A percentile compares a stretch with the other conserved stretches of the same genome.
Evolutionary conservation across 1,140 invertebrate genomes (phyloP).

Genomic region (Hycleus phaleratus): DNA sequence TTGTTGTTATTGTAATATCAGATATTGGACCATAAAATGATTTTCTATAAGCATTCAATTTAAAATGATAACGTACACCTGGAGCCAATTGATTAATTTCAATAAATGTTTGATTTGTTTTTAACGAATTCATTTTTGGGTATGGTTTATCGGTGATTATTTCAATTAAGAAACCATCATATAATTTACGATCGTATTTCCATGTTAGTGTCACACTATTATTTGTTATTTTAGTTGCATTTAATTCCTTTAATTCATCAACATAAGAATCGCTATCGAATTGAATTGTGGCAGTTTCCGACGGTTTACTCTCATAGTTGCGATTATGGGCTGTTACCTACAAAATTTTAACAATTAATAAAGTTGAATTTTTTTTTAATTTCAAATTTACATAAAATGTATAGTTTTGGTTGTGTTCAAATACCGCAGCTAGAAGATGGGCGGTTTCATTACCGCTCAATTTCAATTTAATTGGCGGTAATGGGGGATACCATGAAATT

Average conservation of each 20-base stretch:
- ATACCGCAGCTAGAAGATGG: constrained; percentile 48
- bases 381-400: constrained; percentile 65
- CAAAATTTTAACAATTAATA: too few relatives aligned
- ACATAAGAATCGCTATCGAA: constrained; percentile 57
- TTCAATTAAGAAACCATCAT: constrained; percentile 49
- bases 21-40: constrained; percentile 49
- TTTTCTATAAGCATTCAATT: constrained; percentile 50
- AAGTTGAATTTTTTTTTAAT: constrained; percentile 29
- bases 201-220: constrained; percentile 52
- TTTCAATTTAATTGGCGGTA: constrained; percentile 27
- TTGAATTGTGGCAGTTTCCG: constrained; percentile 46
- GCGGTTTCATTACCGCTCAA: constrained; percentile 41
- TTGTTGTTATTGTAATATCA: constrained; percentile 45
- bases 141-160: constrained; percentile 10
- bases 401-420: constrained; percentile 55
- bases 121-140: constrained; percentile 22
- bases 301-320: constrained; percentile 49
- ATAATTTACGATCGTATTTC: constrained; percentile 47
- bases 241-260: constrained; percentile 51
- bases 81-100: constrained; percentile 50
- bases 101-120: constrained; percentile 39
- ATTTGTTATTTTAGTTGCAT: constrained; percentile 43
- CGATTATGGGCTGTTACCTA: constrained; percentile 61
- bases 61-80: constrained; percentile 41
- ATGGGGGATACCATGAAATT: constrained; percentile 44